phyloP scores from a whole-genome alignment of 2,888 invertebrate species.

The Caenorhabditis sp. region DNA sequence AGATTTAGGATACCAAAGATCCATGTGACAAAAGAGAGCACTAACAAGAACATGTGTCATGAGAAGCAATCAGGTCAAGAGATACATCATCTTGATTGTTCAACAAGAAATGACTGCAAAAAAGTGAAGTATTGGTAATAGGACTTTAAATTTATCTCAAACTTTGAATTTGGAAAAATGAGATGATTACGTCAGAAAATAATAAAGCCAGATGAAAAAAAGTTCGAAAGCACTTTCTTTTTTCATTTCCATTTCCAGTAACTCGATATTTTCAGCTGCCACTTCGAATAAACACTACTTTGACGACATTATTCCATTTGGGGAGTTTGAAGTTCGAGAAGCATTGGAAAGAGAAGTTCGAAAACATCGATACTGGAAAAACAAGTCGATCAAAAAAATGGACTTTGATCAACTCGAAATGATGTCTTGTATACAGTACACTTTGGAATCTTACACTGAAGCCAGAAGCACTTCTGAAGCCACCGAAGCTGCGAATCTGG shows the following conservation, averaged over 20 bases:
- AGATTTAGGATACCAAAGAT: too few relatives aligned
- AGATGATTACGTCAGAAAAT: too few relatives aligned
- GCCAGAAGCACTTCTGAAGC: constrained; percentile 62
- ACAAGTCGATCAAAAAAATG: constrained; percentile 64
- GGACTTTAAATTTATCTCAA: too few relatives aligned
- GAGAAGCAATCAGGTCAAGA: too few relatives aligned
- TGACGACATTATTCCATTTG: constrained; percentile 60
- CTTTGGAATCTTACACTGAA: constrained; percentile 69
- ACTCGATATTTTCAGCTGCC: constrained; percentile 24
- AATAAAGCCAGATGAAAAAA: constrained; percentile 8
- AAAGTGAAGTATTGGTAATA: too few relatives aligned
- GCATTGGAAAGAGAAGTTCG: constrained; percentile 58
- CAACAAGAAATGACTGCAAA: too few relatives aligned
- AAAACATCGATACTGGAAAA: constrained; percentile 57
- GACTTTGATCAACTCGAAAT: constrained; percentile 63
- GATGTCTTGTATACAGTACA: constrained; percentile 58
- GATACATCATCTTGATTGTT: too few relatives aligned
- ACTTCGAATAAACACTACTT: constrained; percentile 52
- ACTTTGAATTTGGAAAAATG: too few relatives aligned
- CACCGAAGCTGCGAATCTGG: constrained; percentile 58
- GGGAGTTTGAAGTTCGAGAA: constrained; percentile 67
- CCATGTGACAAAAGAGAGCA: too few relatives aligned
- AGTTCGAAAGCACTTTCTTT: background rate
- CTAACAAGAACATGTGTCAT: too few relatives aligned
- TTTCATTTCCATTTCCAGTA: background rate